phyloP scores from a whole-genome alignment of 2,888 invertebrate genomes.

The Anthophora plumipes region DNA sequence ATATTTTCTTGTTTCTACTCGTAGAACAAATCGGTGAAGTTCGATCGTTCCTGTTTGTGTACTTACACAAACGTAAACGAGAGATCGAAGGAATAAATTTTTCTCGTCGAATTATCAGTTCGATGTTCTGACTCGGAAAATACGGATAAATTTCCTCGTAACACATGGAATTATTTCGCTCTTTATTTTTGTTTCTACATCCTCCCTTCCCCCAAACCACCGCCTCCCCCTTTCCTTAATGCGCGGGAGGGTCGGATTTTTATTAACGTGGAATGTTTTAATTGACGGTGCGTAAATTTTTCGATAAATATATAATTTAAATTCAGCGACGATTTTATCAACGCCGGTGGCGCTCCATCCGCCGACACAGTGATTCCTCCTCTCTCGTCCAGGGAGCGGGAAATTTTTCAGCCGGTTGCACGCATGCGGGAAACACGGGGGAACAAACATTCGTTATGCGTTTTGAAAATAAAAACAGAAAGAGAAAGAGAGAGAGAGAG shows the following conservation, averaged over 20 bases:
- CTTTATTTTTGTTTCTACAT: neutral
- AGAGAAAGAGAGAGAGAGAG: too few relatives aligned
- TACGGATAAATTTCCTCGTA: neutral
- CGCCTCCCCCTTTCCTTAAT: too few relatives aligned
- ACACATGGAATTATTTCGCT: neutral
- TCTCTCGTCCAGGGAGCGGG: neutral
- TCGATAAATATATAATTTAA: constrained; percentile 32
- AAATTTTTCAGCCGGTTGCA: neutral
- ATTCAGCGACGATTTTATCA: constrained; percentile 13
- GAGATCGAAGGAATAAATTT: neutral
- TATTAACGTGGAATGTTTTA: constrained; percentile 31
- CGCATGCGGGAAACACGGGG: neutral
- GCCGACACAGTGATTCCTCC: neutral
- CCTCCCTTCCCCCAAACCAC: too few relatives aligned
- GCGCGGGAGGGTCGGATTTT: neutral
- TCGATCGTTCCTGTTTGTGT: too few relatives aligned
- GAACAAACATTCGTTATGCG: constrained; percentile 35
- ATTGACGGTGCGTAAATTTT: constrained; percentile 33
- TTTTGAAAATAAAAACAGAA: neutral
- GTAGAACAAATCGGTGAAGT: too few relatives aligned
- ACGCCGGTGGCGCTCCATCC: neutral
- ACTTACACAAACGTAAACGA: too few relatives aligned
- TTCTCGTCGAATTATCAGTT: neutral
- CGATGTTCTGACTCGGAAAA: neutral
- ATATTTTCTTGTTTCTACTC: too few relatives aligned